Evolutionary conservation across 2,888 invertebrate species (phyloP), one percentile per base, ranked within the genome.

Genomic region (Orgyia antiqua): DNA sequence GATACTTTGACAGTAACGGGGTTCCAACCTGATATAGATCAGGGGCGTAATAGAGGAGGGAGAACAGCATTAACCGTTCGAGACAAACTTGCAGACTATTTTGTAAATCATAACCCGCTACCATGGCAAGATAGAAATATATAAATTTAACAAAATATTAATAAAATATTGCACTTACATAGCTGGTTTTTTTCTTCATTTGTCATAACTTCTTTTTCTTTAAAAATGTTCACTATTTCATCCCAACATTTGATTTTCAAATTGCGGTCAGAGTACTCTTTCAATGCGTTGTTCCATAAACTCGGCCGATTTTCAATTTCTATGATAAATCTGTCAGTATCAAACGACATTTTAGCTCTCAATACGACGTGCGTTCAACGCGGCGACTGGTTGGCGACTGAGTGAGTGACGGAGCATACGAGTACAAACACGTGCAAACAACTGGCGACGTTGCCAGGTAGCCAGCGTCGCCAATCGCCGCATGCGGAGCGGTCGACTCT

Each of bases 1-100:
- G 31, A 36, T 24, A 37, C 37, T 32, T 24, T 29, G 30, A 13
- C n/a, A 13, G 15, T 35, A 19, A 39, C 34, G 13, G 31, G 39
- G 15, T 36, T 36, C 17, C 7, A 35, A 39, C 24, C 34, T 13
- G 17, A 15, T 20, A 20, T 26, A 29, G n/a, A 19, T 24, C 27
- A 10, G 10, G 11, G 27, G n/a, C 17, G 13, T 15, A 20, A 17
- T 33, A 33, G 33, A 31, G 31, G 30, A 33, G 31, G 33, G 12
- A 19, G 37, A 28, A 24, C 33, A 11, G 31, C 33, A n/a, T 10
- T 24, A 13, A 33, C 33, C 17, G 24, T 26, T 38, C 31, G 38
- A 33, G 33, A 29, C 24, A 27, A 31, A 23, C 13, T 38, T 10
- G 18, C 31, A 32, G 18, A 36, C 1, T 31, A 33, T 29, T 33